Evolutionary conservation across 35 echinoderm and acorn worm species (phyloP).

Genomic region (Diadema setosum): DNA sequence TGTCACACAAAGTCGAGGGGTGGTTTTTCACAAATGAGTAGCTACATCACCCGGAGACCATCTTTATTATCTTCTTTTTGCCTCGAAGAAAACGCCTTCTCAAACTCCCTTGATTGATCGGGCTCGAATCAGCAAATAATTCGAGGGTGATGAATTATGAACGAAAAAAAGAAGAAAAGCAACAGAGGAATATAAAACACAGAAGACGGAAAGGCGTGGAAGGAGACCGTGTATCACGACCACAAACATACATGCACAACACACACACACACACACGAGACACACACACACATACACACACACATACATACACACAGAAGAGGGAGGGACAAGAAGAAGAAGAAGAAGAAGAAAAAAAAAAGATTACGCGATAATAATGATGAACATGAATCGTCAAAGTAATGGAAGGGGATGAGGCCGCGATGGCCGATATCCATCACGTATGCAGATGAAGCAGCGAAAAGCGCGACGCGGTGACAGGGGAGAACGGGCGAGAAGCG

Average conservation of each 20-base stretch:
- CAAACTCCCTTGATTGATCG: background rate
- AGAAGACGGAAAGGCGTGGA: background rate
- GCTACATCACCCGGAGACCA: too few species aligned
- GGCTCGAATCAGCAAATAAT: background rate
- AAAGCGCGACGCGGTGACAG: background rate
- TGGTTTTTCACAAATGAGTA: too few species aligned
- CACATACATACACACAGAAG: too few species aligned
- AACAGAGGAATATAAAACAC: background rate
- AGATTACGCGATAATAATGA: conserved; percentile 12
- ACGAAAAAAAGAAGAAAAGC: background rate
- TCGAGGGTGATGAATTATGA: conserved; percentile 11
- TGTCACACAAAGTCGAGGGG: too few species aligned
- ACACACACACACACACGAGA: too few species aligned
- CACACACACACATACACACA: too few species aligned
- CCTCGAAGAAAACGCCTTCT: too few species aligned
- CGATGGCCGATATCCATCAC: background rate
- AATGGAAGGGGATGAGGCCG: background rate
- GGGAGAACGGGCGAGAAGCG: background rate
- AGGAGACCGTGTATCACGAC: background rate
- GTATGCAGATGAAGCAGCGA: background rate
- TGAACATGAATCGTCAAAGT: background rate
- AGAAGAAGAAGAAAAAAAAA: background rate
- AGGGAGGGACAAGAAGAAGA: background rate
- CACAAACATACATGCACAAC: too few species aligned
- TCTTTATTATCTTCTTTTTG: too few species aligned